Evolutionary conservation across 2,113 vertebrate species (phyloP).

Genomic region (Plecturocebus donacophilus): DNA sequence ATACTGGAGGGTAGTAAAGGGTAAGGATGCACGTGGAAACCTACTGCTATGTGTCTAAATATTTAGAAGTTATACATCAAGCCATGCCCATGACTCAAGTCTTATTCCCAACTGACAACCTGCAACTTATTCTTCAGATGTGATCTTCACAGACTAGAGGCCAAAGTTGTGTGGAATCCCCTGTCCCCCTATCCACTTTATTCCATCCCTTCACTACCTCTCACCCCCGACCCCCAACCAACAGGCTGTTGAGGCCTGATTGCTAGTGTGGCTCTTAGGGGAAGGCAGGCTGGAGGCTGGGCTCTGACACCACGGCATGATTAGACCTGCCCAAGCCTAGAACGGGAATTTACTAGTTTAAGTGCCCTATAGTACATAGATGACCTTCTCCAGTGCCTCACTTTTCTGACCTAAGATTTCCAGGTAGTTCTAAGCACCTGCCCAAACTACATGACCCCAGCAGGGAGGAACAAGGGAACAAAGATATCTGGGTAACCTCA

Average conservation of each 20-base stretch:
- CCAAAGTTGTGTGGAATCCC: too few relatives aligned
- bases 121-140: neutral
- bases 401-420: neutral
- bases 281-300: neutral
- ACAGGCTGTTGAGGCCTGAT: neutral
- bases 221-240: neutral
- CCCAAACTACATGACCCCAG: neutral
- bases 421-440: neutral
- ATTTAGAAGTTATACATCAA: neutral
- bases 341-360: too few relatives aligned
- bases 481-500: neutral
- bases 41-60: neutral
- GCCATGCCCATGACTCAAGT: neutral
- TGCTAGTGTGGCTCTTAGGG: neutral
- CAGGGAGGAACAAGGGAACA: neutral
- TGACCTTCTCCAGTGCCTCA: neutral
- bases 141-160: neutral
- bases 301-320: neutral
- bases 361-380: neutral
- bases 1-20: rapidly evolving
- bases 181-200: too few relatives aligned
- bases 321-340: neutral
- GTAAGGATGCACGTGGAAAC: neutral
- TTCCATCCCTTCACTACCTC: neutral
- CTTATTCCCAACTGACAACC: neutral